A percentile compares a stretch with the other conserved stretches of the same genome.
phyloP scores from a whole-genome alignment of 2,113 vertebrate genomes.

The Clarias gariepinus region DNA sequence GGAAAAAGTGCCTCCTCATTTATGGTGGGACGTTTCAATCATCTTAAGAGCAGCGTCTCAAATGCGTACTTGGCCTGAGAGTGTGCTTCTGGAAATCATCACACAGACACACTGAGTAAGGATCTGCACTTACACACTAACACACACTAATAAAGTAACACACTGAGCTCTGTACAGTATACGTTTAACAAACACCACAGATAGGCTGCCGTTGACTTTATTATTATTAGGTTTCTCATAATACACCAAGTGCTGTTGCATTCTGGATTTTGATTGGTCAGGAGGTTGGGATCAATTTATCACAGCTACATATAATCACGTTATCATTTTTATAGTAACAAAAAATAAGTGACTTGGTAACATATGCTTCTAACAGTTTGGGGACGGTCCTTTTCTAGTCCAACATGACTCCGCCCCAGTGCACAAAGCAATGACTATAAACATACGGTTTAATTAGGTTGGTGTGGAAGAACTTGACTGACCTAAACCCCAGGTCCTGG shows the following conservation, averaged over 20 bases:
- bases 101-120: not conserved
- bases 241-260: not conserved
- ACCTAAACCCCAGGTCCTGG: no score
- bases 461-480: no score
- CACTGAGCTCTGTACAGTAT: not conserved
- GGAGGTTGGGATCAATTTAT: not conserved
- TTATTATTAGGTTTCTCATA: not conserved
- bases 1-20: slow-evolving; percentile 23
- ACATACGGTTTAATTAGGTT: no score
- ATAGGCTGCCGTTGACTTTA: not conserved
- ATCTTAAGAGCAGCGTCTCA: slow-evolving; percentile 16
- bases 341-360: no score
- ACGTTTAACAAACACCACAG: not conserved
- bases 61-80: slow-evolving; percentile 20
- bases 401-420: no score
- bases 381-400: no score
- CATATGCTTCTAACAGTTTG: no score
- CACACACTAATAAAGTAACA: not conserved
- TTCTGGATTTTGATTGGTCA: not conserved
- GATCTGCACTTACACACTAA: not conserved
- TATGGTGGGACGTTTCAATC: slow-evolving; percentile 13
- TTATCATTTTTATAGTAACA: not conserved
- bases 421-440: no score
- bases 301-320: no score
- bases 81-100: slow-evolving; percentile 21